These are phyloP conservation scores for Hiodon alosoides DNA, from an alignment of 2,113 vertebrate species.

Conservation along the genomic window DNA sequence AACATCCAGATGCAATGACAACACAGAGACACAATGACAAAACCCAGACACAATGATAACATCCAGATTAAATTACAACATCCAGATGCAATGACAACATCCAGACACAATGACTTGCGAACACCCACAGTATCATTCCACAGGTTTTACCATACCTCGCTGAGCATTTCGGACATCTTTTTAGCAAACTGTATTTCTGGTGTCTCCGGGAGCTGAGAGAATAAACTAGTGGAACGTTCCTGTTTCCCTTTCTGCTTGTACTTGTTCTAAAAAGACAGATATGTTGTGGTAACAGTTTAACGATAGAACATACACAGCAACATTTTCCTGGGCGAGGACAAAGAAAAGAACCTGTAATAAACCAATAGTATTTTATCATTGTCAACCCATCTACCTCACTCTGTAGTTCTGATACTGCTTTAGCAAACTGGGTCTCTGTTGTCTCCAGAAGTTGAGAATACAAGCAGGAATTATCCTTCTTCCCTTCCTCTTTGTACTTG, in stretches of 20 bases:
- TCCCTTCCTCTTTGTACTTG: constrained; percentile 22
- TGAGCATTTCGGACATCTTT: too few relatives aligned
- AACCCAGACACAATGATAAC: too few relatives aligned
- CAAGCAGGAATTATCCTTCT: constrained; percentile 35
- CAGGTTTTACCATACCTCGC: too few relatives aligned
- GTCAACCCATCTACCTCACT: constrained; percentile 34
- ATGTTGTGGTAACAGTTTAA: neutral
- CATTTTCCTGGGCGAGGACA: neutral
- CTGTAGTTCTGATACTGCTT: too few relatives aligned
- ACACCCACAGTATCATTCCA: neutral
- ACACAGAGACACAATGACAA: too few relatives aligned
- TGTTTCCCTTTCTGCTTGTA: constrained; percentile 75
- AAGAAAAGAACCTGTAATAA: neutral
- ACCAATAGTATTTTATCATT: neutral
- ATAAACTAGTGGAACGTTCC: constrained; percentile 65
- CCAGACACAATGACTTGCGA: constrained; percentile 13
- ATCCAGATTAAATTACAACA: too few relatives aligned
- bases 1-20: too few relatives aligned
- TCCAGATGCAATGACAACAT: too few relatives aligned
- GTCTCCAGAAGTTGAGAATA: too few relatives aligned
- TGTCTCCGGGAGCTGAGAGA: too few relatives aligned
- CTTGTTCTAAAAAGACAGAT: constrained; percentile 51
- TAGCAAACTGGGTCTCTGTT: too few relatives aligned
- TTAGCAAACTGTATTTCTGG: too few relatives aligned
- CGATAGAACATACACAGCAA: neutral